Base-by-base conservation (phyloP, 2,797 vertebrate genomes). In the Lagorchestes hirsutus region DNA sequence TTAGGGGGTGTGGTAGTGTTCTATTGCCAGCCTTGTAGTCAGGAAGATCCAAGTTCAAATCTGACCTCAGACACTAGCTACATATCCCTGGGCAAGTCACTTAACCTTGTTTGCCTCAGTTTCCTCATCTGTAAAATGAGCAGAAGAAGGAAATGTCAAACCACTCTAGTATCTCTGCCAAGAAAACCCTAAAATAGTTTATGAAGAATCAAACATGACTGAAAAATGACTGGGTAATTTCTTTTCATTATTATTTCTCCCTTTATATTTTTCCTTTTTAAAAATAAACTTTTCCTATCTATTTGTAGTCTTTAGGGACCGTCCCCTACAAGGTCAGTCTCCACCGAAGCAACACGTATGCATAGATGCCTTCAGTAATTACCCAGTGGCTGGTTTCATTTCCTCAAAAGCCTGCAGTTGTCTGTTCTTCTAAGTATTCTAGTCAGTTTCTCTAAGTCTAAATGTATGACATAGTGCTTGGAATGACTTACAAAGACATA, bases 401-500 rank as follows among this genome's bases (percentile, higher is more conserved):
- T 5, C 57, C 55, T 93, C 94, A 57, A 96, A 93, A 93, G 31
- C 54, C 34, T 31, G 3, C 24, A 67, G 34, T 90, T 94, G 62
- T 82, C 91, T 13, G n/a, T 4, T 62, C 92, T 94, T 94, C 82
- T 93, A 96, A 96, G 93, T 93, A 92, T 97, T 95, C 55, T 87
- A 93, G 16, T 92, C 52, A 58, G 91, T 54, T 10, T 94, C 94
- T 94, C 57, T 54, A 93, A 1, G 22, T n/a, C 22, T 82, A 82
- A 27, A 46, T 82, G 40, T 46, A 27, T 82, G 74, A 82, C 74
- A 82, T 24, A 82, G 22, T 82, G 22, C 22, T 82, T 82, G 74
- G 22, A 82, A 46, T 27, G 40, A 27, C 40, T 82, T 16, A 82
- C 74, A 82, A 82, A 46, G 40, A 82, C 24, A 18, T 82, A 46